Evolutionary conservation across 2,888 invertebrate genomes (phyloP), one percentile per base, ranked within the genome.

Genomic region (Epistrophella euchroma): DNA sequence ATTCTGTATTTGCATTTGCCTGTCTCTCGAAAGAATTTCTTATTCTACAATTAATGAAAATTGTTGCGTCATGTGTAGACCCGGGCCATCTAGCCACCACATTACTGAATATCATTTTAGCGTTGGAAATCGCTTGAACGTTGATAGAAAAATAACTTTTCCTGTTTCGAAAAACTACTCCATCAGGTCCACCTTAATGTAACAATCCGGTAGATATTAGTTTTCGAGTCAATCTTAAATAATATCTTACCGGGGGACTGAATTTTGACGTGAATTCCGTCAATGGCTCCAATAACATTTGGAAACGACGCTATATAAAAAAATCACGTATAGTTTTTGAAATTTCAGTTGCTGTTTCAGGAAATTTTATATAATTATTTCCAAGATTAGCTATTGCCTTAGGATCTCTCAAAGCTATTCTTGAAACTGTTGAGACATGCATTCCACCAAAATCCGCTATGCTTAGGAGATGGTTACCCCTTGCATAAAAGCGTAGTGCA

Each of bases 71-170:
- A n/a, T n/a, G n/a, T n/a, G n/a, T n/a, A n/a, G n/a, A n/a, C n/a
- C n/a, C n/a, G n/a, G n/a, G n/a, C n/a, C n/a, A n/a, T n/a, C n/a
- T n/a, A n/a, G n/a, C n/a, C n/a, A n/a, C n/a, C n/a, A n/a, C n/a
- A n/a, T n/a, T n/a, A n/a, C n/a, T n/a, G n/a, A n/a, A 55, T 17
- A 55, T 55, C 28, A 55, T 55, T 55, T 55, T 55, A 10, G 55
- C 55, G 17, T 55, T 55, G 10, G 28, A 55, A n/a, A 28, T 55
- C 1, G 28, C 32, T 55, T 55, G 32, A 7, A 73, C 50, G 9
- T 73, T 73, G 11, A 62, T 73, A 3, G 60, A 73, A 13, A 73
- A 62, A 37, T 28, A 66, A 32, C 37, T 56, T 75, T 75, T 75
- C 11, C 40, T 25, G 6, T 66, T 66, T 47, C 64, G 50, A 52